phyloP scores from a whole-genome alignment of 1,140 invertebrate species.

The Drosophila nigrodunni region DNA sequence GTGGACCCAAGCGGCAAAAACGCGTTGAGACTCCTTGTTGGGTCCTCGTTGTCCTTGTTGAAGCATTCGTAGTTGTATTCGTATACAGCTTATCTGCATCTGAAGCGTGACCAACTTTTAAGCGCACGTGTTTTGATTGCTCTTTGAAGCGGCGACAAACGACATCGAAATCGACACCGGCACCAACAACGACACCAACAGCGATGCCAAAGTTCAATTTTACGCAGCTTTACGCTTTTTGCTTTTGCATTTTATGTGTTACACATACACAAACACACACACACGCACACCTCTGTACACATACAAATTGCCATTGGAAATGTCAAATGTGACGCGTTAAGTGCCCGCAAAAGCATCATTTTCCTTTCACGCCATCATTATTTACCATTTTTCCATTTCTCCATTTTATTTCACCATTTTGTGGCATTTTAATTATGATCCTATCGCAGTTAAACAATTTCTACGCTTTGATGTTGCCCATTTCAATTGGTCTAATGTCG shows the following conservation, averaged over 20 bases:
- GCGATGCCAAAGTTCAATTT: slow-evolving; percentile 62
- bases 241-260: slow-evolving; percentile 65
- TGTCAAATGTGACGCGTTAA: slow-evolving; percentile 64
- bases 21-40: slow-evolving; percentile 4
- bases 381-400: slow-evolving; percentile 8
- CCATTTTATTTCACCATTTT: slow-evolving; percentile 49
- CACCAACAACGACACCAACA: background rate
- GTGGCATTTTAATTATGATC: slow-evolving; percentile 50
- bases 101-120: slow-evolving; percentile 66
- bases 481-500: slow-evolving; percentile 1
- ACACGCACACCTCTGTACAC: slow-evolving; percentile 9
- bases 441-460: slow-evolving; percentile 18
- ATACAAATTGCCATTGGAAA: slow-evolving; percentile 40
- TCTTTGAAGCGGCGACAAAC: slow-evolving; percentile 12
- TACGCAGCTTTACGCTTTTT: slow-evolving; percentile 76
- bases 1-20: slow-evolving; percentile 47
- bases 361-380: slow-evolving; percentile 37
- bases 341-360: slow-evolving; percentile 65
- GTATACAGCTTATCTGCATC: slow-evolving; percentile 62
- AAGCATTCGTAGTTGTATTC: background rate
- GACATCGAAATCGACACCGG: background rate
- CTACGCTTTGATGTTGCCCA: background rate
- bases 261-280: slow-evolving; percentile 26
- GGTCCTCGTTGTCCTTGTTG: slow-evolving; percentile 12
- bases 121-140: slow-evolving; percentile 75